Evolutionary conservation across 2,797 vertebrate genomes (phyloP), one percentile per base, ranked within the genome.

Genomic region (Acanthopagrus latus): DNA sequence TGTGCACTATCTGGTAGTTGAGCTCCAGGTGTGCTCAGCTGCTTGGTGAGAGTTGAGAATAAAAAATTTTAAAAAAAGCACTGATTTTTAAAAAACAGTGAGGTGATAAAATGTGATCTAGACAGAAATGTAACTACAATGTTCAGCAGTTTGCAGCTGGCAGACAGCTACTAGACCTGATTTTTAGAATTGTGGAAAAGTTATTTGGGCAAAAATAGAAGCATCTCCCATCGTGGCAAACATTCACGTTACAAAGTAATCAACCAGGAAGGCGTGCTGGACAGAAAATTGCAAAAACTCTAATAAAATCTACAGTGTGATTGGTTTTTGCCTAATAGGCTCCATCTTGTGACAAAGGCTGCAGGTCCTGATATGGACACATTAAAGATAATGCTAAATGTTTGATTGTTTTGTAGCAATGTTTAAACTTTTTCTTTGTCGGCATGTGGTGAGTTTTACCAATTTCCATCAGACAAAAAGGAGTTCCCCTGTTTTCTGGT

Each of bases 21-120:
- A 25, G 25, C 3, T 25, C 25, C 79, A 81, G 71, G 66, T 67
- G 48, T 67, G 63, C 47, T 68, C 67, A 74, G 68, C 74, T 82
- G 63, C 23, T 72, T 27, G 41, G 50, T 3, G 17, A 54, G 65
- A 6, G 4, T 64, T 76, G 14, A 57, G 8, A 48, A 6, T 2
- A 25, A 3, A 25, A 25, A 25, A n/a, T n/a, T n/a, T n/a, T n/a
- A 23, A 23, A 59, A 83, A 79, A 65, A 77, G 57, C 44, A 12
- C 23, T 0, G 21, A 27, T 55, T 13, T 33, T 1, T 7, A 7
- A 33, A 33, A 33, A 33, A 33, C 17, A 16, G 23, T 23, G 4
- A 68, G 33, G 46, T 62, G 21, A 66, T 70, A 57, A 82, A 71
- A 85, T 51, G 44, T 16, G 25, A 82, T 78, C 21, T 1, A 18